Base-by-base conservation (phyloP, 2,797 vertebrate genomes). In the Notoglanidium macrostoma region DNA sequence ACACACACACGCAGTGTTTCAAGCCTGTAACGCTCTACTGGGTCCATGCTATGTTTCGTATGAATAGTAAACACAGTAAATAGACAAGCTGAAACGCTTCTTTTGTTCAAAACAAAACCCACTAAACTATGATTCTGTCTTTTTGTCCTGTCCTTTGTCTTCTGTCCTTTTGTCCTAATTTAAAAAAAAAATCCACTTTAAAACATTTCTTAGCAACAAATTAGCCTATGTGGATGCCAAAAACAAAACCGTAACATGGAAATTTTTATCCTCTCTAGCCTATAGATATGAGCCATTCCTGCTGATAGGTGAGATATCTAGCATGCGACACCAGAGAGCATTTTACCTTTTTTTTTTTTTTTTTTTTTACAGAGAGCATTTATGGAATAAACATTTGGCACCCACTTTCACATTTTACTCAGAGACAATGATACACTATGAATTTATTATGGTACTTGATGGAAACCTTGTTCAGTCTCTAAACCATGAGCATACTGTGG, bases 221-320 rank as follows among this genome's bases (percentile, higher is more conserved):
- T 70, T 9, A 40, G 14, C 40, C 17, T 7, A 70, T 35, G 67
- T 70, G 2, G 32, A 70, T 40, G 2, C 7, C 32, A 70, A 35
- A 15, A 19, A 70, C 3, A 0, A 67, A 67, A 32, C n/a, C 65
- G 15, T 40, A 70, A 70, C 21, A 19, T 9, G 19, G 17, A 19
- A 17, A 21, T 70, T 70, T 3, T 7, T 10, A 63, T 26, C 63
- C 63, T 11, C n/a, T 29, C 11, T 65, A 12, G 4, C 0, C 29
- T 32, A 17, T 35, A 35, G 65, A 68, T 35, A 7, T 1, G 14
- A 68, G 29, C 29, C 15, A 2, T 14, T 8, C 40, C 40, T 46
- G 21, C 21, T 73, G 40, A 73, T 73, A 23, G 40, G 40, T 23
- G 23, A 67, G 83, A 65, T 77, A 80, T 88, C 72, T n/a, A 14